Evolutionary conservation across 2,888 invertebrate genomes (phyloP), one percentile per base, ranked within the genome.

Genomic region (Synergus itoensis): DNA sequence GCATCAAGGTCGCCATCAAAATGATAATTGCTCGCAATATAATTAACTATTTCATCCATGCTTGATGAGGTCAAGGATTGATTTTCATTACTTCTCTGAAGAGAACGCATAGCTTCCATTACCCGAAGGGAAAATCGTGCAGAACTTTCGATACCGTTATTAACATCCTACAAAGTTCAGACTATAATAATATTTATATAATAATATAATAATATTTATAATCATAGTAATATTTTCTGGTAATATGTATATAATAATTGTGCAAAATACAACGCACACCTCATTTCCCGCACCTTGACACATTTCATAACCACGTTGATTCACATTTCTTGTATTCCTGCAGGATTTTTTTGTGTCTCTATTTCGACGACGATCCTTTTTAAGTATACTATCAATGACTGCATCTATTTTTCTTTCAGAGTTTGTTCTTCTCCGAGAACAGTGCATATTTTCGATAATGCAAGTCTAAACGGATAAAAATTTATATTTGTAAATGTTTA

Each of bases 21-120:
- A 5, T 77, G 69, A 77, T 87, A 89, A 80, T 89, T 85, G 1
- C 18, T 18, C 12, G 69, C 78, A 48, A 89, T 83, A 73, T 86
- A 86, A 8, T 83, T 77, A 53, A 85, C 85, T 63, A 89, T 86
- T n/a, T 89, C 88, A 12, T 84, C 81, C n/a, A 77, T 77, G 8
- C 78, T 80, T 36, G 83, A 85, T 4, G 81, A 84, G 5, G 80
- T 45, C 40, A 82, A 53, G 41, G 78, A 48, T 40, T 4, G 16
- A 28, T 57, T 73, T 11, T 84, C 77, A 8, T 76, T 63, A 7
- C 79, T 69, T 3, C 80, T 78, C 18, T 86, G 84, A n/a, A 89
- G 41, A 41, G 75, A 84, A 1, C 88, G 87, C 83, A 89, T 79
- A n/a, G 89, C 89, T 62, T 89, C 89, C 84, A 89, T 83, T 40